Evolutionary conservation across 1,140 invertebrate genomes (phyloP), one percentile per base, ranked within the genome.

Genomic region (Cepaea nemoralis): DNA sequence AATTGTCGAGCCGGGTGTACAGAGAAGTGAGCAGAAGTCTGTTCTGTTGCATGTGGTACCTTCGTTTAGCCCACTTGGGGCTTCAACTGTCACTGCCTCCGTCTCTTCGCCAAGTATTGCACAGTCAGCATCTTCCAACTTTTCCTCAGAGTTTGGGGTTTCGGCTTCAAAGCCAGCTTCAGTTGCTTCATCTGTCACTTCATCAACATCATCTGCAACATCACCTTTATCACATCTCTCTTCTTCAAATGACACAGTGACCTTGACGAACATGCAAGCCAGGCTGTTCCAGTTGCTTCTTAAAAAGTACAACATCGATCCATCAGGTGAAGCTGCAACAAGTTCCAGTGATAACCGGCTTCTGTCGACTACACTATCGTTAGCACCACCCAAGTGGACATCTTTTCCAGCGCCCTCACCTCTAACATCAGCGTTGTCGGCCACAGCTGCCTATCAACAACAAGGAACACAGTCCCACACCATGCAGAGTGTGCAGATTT

Each of bases 241-340:
- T 71, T n/a, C 35, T 2, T 63, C 59, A 10, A 63, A 27, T 42
- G 77, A 79, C 31, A 67, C 59, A 8, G 33, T 40, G n/a, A 45
- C 77, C 35, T 27, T 79, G 39, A 79, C 78, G 22, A 35, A 69
- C 27, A 80, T 42, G 42, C 78, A 80, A 35, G 78, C 78, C 0
- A 45, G 69, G 35, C 48, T 80, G 31, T 80, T 71, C 48, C 40
- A 80, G 35, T 55, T 33, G 42, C 78, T 80, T 48, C 78, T 80
- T 6, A 42, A 73, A 35, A 79, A 69, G 77, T 69, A 79, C 63
- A 79, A 69, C n/a, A 69, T 79, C 31, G 66, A 79, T 24, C 66
- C 77, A 35, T 16, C 35, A 14, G 22, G 31, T 16, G 24, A 39
- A 14, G 24, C 35, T 1, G 14, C 69, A 24, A 10, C 73, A 6